Evolutionary conservation across 2,113 vertebrate genomes (phyloP), one percentile per base, ranked within the genome.

Genomic region (Gila orcuttii): DNA sequence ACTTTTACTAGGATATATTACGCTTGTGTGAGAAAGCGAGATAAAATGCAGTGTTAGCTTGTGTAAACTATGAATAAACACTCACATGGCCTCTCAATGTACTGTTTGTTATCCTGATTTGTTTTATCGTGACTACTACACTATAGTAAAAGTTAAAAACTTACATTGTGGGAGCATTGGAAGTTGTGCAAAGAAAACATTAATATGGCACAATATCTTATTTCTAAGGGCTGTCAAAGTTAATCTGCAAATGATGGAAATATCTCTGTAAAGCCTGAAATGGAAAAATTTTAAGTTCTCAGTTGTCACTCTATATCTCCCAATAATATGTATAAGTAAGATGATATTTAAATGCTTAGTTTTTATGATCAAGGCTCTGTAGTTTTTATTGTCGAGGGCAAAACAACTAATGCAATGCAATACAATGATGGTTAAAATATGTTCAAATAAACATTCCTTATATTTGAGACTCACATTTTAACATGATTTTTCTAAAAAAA

Each of bases 1-100:
- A 45, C 57, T 45, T 80, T 64, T 64, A 80, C 78, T 28, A 25
- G 13, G 11, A 55, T 79, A 42, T n/a, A 60, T 79, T 79, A 59
- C 21, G 11, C 52, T 8, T 36, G 52, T 13, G 31, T 59, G 76
- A 45, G 57, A 62, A 60, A n/a, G n/a, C 11, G 45, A 19, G 57
- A 79, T 42, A 11, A 39, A 25, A 60, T 60, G 23, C 78, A 13
- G 39, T 1, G 11, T 21, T 73, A 73, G 69, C 23, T 60, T 39
- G 33, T 79, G 55, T 39, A 60, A 79, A 79, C 50, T 77, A 31
- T 55, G 25, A 77, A 7, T 77, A 45, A 45, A 73, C 69, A 25
- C 66, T 69, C 66, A 69, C 66, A 69, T 33, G 66, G 17, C 17
- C 52, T 55, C 52, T 55, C 17, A 55, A 6, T 52, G 5, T 52